A percentile compares a stretch with the other conserved stretches of the same genome.
Conservation (phyloP, 2,797 vertebrate species). For the Myotis myotis region DNA sequence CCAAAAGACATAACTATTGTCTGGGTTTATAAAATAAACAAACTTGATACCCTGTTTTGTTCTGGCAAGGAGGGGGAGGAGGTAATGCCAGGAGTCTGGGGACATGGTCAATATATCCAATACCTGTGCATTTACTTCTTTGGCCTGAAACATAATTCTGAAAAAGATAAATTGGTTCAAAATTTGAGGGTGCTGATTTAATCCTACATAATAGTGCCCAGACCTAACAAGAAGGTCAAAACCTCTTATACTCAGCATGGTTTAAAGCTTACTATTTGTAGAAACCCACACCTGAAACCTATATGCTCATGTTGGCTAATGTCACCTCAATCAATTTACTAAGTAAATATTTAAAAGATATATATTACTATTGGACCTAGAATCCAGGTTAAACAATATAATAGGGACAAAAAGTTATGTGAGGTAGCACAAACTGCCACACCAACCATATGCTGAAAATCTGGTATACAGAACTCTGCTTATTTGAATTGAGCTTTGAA, state of each 20-base stretch:
- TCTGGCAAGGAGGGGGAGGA: not conserved
- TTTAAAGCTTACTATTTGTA: not conserved
- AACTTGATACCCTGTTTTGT: not conserved
- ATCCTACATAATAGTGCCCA: not conserved
- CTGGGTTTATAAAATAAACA: not conserved
- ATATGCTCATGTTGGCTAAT: too few relatives aligned
- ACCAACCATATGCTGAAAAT: not conserved
- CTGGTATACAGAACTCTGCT: not conserved
- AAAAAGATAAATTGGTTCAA: not conserved
- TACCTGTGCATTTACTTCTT: not conserved
- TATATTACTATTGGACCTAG: not conserved
- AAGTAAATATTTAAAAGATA: too few relatives aligned
- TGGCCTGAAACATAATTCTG: not conserved
- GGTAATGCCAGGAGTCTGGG: not conserved
- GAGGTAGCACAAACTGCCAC: not conserved
- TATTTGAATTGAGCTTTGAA: not conserved
- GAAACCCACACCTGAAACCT: too few relatives aligned
- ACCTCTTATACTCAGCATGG: not conserved
- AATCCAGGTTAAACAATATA: not conserved
- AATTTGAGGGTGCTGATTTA: not conserved
- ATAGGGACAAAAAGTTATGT: not conserved
- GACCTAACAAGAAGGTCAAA: not conserved
- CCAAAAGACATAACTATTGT: not conserved
- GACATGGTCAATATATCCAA: not conserved
- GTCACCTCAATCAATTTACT: too few relatives aligned